Evolutionary conservation across 53 echinoderm and acorn worm genomes (phyloP).

Genomic region (Antedon mediterranea): DNA sequence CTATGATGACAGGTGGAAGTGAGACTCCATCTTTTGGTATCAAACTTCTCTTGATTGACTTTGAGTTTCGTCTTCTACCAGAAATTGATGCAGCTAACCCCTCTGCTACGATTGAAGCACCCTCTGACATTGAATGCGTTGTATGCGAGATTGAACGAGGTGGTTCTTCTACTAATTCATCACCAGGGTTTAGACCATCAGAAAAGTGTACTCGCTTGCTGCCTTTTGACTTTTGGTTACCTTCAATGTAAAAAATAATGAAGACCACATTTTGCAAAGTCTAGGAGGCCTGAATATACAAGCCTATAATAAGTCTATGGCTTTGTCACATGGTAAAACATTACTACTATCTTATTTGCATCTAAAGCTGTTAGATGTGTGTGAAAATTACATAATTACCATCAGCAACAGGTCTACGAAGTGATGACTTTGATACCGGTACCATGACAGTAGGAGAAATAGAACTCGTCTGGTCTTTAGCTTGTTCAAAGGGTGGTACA

Average conservation of each 20-base stretch:
- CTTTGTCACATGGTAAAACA: too few species aligned
- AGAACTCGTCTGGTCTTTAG: slow-evolving; percentile 5
- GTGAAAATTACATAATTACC: too few species aligned
- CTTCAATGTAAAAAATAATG: slow-evolving; percentile 6
- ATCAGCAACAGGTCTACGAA: slow-evolving; percentile 68
- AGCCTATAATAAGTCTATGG: too few species aligned
- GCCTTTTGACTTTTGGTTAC: slow-evolving; percentile 40
- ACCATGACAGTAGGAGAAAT: slow-evolving; percentile 11
- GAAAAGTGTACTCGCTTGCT: slow-evolving; percentile 73
- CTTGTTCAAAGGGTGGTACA: slow-evolving; percentile 9
- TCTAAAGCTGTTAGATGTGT: too few species aligned
- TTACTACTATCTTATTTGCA: too few species aligned
- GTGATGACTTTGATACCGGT: slow-evolving; percentile 53
- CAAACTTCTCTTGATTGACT: slow-evolving; percentile 44
- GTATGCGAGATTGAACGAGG: background rate
- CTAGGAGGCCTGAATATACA: too few species aligned
- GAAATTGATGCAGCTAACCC: slow-evolving; percentile 10
- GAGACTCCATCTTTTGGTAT: slow-evolving; percentile 57
- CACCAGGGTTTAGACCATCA: slow-evolving; percentile 72
- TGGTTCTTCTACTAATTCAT: slow-evolving; percentile 15
- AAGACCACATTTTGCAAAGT: too few species aligned
- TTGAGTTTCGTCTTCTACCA: slow-evolving; percentile 24
- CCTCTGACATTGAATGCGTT: background rate
- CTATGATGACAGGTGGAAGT: slow-evolving; percentile 56
- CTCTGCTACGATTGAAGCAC: background rate